Evolutionary conservation across 2,113 vertebrate genomes (phyloP).

Genomic region (Hylia prasina): DNA sequence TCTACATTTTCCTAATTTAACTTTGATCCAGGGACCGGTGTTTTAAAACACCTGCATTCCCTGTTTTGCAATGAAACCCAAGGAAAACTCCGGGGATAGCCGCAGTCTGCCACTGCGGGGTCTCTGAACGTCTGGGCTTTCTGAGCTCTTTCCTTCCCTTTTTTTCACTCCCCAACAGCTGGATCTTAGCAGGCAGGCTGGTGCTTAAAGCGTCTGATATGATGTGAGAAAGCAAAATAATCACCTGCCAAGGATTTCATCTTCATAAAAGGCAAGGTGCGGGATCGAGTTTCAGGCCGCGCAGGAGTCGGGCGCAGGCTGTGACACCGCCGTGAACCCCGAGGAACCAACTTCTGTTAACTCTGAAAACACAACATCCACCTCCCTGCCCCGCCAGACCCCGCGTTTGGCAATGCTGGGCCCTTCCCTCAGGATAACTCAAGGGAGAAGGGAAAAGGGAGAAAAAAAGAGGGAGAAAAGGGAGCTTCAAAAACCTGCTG

Average conservation of each 20-base stretch:
- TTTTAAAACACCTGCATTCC: not conserved
- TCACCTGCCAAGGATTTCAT: conserved; percentile 70
- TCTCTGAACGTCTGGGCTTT: not conserved
- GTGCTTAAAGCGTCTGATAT: conserved; percentile 47
- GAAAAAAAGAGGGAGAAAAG: not conserved
- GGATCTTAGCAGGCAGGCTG: conserved; percentile 49
- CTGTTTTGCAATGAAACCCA: not conserved
- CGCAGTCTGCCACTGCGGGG: not conserved
- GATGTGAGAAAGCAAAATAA: conserved; percentile 72
- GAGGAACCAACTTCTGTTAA: conserved; percentile 50
- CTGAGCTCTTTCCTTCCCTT: not conserved
- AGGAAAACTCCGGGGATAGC: not conserved
- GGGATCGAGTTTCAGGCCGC: conserved; percentile 63
- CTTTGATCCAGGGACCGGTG: not conserved
- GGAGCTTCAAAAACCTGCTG: not conserved
- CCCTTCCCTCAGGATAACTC: not conserved
- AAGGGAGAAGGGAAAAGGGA: not conserved
- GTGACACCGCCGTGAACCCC: conserved; percentile 61
- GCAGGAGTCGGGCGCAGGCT: not conserved
- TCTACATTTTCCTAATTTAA: not conserved
- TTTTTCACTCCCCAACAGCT: conserved; percentile 33
- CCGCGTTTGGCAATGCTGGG: not conserved
- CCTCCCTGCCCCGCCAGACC: conserved; percentile 1
- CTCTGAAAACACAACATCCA: conserved; percentile 51
- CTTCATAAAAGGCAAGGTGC: conserved; percentile 64